Percentiles rank a stretch among this genome's conserved stretches.
These are phyloP conservation scores for Tachina lurida DNA, from an alignment of 2,888 invertebrate species.

Conservation along the genomic window DNA sequence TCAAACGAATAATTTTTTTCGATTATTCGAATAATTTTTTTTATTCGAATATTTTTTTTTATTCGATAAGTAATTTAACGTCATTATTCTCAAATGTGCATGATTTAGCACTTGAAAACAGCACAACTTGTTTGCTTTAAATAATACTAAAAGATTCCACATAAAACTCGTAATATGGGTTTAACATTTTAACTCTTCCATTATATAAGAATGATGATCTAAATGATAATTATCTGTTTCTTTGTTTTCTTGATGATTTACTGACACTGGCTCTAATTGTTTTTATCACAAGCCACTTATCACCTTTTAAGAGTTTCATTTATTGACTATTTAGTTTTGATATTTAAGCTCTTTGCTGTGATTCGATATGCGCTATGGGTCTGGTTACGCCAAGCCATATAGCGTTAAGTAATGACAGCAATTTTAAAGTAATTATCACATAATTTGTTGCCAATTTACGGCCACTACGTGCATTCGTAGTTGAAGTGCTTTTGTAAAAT, in stretches of 20 bases:
- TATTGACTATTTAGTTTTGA: constrained; percentile 21
- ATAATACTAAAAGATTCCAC: no score
- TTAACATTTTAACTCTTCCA: no score
- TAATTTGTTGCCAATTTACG: constrained; percentile 72
- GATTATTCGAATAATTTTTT: no score
- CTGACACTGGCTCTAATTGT: constrained; percentile 8
- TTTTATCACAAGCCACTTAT: constrained; percentile 54
- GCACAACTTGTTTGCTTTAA: no score
- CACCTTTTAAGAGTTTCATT: constrained; percentile 37
- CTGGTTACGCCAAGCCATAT: constrained; percentile 35
- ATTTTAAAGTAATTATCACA: constrained; percentile 71
- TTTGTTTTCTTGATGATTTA: background rate
- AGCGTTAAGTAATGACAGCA: constrained; percentile 70
- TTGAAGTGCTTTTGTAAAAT: constrained; percentile 40
- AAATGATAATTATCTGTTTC: background rate
- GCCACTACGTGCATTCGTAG: constrained; percentile 51
- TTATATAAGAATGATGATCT: background rate
- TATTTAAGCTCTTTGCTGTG: constrained; percentile 18
- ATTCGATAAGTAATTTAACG: no score
- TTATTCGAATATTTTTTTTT: no score
- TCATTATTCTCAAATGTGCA: no score
- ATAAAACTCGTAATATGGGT: no score
- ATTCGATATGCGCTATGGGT: constrained; percentile 2
- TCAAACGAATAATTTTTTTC: no score
- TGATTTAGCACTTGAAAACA: no score